Percentiles rank a stretch among this genome's conserved stretches.
phyloP scores from a whole-genome alignment of 2,113 vertebrate genomes.

The Amphiprion percula region DNA sequence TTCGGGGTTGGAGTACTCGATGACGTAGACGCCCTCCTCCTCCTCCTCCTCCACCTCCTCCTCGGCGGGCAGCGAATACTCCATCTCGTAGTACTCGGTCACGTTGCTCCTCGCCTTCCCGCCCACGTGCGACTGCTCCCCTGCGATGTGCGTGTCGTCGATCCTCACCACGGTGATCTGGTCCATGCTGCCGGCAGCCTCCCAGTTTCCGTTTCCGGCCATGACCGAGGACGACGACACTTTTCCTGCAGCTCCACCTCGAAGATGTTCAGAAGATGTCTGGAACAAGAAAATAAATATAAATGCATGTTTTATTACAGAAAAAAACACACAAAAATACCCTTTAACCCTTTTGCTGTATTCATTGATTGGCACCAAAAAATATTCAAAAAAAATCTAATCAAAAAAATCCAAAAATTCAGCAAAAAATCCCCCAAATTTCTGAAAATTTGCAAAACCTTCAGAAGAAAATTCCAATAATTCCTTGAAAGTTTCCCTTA shows the following conservation, averaged over 20 bases:
- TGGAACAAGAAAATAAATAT: not conserved
- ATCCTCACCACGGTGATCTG: constrained; percentile 56
- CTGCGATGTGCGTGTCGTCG: constrained; percentile 37
- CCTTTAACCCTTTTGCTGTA: no score
- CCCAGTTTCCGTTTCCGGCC: constrained; percentile 34
- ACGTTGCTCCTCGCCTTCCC: not conserved
- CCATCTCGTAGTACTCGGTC: constrained; percentile 24
- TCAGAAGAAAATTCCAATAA: no score
- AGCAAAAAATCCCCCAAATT: no score
- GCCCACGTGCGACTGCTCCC: constrained; percentile 13
- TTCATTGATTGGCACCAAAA: no score
- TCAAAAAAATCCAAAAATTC: no score
- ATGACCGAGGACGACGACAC: not conserved
- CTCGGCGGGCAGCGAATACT: constrained; percentile 28
- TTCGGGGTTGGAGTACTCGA: constrained; percentile 63
- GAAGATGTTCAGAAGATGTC: not conserved
- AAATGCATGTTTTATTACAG: no score
- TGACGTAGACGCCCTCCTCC: constrained; percentile 51
- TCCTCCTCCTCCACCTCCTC: constrained; percentile 37
- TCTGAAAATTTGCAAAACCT: no score
- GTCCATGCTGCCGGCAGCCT: not conserved
- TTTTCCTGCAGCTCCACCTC: not conserved
- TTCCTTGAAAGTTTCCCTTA: no score
- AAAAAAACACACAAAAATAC: no score
- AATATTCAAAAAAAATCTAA: no score